phyloP scores from a whole-genome alignment of 1,140 invertebrate species.

The Drosophila sechellia region DNA sequence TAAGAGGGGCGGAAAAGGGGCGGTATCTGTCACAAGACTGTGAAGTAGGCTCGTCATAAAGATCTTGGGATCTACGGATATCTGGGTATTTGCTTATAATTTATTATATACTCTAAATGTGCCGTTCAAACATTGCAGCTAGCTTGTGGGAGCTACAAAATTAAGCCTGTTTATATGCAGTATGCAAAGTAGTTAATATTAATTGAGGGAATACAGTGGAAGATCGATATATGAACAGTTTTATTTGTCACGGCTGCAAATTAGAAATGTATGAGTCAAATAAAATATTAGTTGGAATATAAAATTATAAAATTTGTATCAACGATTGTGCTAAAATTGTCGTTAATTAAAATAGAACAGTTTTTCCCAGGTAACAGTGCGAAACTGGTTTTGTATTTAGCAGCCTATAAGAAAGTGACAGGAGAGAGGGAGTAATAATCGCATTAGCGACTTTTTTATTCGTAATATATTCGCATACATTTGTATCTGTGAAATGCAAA shows the following conservation, averaged over 20 bases:
- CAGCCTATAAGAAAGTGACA: constrained; percentile 10
- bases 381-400: constrained; percentile 31
- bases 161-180: neutral
- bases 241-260: neutral
- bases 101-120: constrained; percentile 15
- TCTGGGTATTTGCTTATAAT: constrained; percentile 6
- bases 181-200: constrained; percentile 29
- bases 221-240: neutral
- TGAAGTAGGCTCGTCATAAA: constrained; percentile 25
- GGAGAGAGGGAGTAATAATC: constrained; percentile 45
- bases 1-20: neutral
- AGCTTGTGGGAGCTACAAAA: neutral
- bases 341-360: neutral
- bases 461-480: constrained; percentile 18
- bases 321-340: neutral
- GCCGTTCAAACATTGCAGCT: constrained; percentile 10
- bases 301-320: neutral
- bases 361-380: neutral
- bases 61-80: constrained; percentile 10
- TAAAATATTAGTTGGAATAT: neutral
- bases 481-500: constrained; percentile 39
- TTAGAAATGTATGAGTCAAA: too few species aligned
- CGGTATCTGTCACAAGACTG: constrained; percentile 36
- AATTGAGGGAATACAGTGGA: constrained; percentile 12
- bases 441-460: constrained; percentile 53